phyloP scores from a whole-genome alignment of 2,888 invertebrate species.

The Mesoligia furuncula region DNA sequence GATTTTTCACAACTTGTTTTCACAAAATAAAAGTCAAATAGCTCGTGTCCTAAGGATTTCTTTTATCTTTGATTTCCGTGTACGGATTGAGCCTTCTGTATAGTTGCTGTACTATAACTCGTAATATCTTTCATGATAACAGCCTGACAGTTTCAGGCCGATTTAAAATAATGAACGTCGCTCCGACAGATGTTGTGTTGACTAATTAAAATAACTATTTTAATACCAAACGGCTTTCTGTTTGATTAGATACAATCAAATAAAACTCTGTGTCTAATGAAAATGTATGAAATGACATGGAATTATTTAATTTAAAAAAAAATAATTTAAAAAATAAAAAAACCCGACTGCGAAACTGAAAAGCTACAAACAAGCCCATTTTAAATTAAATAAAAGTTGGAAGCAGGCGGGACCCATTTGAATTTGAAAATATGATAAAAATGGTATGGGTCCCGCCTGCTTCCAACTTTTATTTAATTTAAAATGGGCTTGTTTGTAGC shows the following conservation, averaged over 20 bases:
- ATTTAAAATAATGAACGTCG: conserved; percentile 47
- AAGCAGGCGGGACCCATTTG: no score
- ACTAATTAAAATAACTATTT: conserved; percentile 42
- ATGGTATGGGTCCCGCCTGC: no score
- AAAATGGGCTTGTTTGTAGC: no score
- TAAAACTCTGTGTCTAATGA: background rate
- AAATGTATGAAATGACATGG: background rate
- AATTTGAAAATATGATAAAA: no score
- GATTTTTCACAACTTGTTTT: background rate
- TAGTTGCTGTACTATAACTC: background rate
- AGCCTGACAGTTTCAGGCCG: conserved; percentile 46
- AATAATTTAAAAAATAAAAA: no score
- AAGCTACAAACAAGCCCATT: no score
- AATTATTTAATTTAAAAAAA: no score
- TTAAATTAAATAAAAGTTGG: no score
- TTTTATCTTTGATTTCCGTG: background rate
- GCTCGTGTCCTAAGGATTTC: background rate
- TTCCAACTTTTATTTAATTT: no score
- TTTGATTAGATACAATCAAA: conserved; percentile 14
- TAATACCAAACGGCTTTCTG: conserved; percentile 16
- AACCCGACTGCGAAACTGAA: no score
- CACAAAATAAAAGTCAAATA: background rate
- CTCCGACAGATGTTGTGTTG: conserved; percentile 27
- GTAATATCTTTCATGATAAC: conserved; percentile 51
- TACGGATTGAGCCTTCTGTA: conserved; percentile 23